Evolutionary conservation across 2,888 invertebrate species (phyloP).

Genomic region (Tachina grossa): DNA sequence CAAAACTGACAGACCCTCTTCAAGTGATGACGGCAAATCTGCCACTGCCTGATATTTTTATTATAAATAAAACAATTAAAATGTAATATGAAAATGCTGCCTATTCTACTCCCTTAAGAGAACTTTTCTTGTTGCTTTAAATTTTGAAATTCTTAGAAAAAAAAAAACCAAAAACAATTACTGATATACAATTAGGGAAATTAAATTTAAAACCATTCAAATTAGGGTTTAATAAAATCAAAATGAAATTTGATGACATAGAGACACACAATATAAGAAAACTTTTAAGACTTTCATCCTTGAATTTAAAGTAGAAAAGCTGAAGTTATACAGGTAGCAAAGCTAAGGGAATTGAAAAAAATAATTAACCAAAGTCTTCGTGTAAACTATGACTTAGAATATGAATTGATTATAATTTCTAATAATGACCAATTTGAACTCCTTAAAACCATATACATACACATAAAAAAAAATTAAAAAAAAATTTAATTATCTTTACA

Average conservation of each 20-base stretch:
- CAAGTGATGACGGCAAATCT: constrained; percentile 72
- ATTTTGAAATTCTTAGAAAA: background rate
- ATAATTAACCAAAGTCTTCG: background rate
- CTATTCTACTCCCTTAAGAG: constrained; percentile 10
- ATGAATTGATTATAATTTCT: background rate
- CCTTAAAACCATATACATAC: constrained; percentile 37
- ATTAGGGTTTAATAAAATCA: constrained; percentile 35
- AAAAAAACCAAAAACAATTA: constrained; percentile 22
- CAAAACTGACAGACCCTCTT: constrained; percentile 52
- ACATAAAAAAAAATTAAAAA: background rate
- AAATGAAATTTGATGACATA: constrained; percentile 3
- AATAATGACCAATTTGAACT: constrained; percentile 53
- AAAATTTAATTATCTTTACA: constrained; percentile 36
- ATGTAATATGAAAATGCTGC: constrained; percentile 27
- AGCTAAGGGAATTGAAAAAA: background rate
- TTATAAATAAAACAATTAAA: constrained; percentile 59
- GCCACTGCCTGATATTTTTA: constrained; percentile 78
- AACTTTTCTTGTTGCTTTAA: constrained; percentile 16
- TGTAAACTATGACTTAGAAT: background rate
- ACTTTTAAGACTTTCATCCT: background rate
- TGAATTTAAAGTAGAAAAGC: background rate
- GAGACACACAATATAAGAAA: background rate
- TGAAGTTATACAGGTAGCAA: no score
- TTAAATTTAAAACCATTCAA: constrained; percentile 20
- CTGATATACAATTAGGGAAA: constrained; percentile 65